Evolutionary conservation across 1,140 invertebrate species (phyloP), one percentile per base, ranked within the genome.

Genomic region (Orussus abietinus): DNA sequence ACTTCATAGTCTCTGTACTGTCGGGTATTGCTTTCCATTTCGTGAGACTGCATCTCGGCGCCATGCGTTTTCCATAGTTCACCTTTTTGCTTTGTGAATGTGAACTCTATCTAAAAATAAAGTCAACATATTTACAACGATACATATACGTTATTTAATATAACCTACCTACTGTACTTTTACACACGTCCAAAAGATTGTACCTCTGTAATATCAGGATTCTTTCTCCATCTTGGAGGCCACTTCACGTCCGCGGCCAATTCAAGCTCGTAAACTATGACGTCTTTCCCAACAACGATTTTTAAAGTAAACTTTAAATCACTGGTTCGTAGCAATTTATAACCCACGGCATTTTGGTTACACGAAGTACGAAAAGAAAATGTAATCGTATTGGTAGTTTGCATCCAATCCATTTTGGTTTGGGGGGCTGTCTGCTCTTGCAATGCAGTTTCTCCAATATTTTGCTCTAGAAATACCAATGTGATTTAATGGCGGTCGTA

Each of bases 1-100:
- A 74, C 56, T 56, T 66, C 40, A 38, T 70, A 74, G 20, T 65
- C 52, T 49, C 32, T 67, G 28, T 66, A 74, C 1, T 36, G 45
- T 38, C 59, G 49, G 13, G 43, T 40, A 10, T 21, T 51, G 13
- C 25, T 51, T 11, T 53, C 57, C 25, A 38, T 22, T 21, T 62
- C 52, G n/a, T n/a, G n/a, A n/a, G n/a, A n/a, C n/a, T n/a, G n/a
- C n/a, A n/a, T 6, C 38, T 45, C 1, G 37, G 53, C 28, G 53
- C 41, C 3, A 31, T 49, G 19, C 57, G 48, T 18, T 25, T 59
- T 22, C 68, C 68, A 74, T 28, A 69, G 43, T 29, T 47, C 43
- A 22, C 47, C 50, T 5, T 29, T 47, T 17, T 47, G 44, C 39
- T 74, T 74, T 12, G 45, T 48, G 35, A 72, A 72, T 14, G 47